Conservation (phyloP, 35 echinoderm and acorn worm genomes). For the Acanthaster planci region DNA sequence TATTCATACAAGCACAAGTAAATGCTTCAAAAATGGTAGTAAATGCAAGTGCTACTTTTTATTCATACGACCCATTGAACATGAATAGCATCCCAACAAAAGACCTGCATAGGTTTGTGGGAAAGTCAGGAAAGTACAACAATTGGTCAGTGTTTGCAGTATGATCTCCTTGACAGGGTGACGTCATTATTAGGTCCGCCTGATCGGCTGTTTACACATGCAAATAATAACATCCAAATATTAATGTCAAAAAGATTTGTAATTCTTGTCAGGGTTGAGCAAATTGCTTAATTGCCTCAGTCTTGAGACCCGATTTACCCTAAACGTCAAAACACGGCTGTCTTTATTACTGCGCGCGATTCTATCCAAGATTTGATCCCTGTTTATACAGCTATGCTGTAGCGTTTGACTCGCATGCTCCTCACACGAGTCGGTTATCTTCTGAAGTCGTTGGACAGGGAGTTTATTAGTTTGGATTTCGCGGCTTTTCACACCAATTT, state of each 20-base stretch:
- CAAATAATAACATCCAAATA: constrained; percentile 32
- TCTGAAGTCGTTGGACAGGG: not conserved
- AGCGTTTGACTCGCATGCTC: constrained; percentile 13
- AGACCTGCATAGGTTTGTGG: not conserved
- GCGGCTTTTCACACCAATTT: constrained; percentile 26
- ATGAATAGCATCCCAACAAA: too few relatives aligned
- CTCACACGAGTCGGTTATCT: not conserved
- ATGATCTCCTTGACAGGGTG: not conserved
- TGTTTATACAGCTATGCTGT: constrained; percentile 13
- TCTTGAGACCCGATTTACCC: not conserved
- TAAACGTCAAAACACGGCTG: constrained; percentile 22
- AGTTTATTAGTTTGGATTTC: constrained; percentile 32
- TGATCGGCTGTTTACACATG: constrained; percentile 18
- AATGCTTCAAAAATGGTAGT: too few relatives aligned
- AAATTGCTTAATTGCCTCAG: constrained; percentile 22
- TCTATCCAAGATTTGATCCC: not conserved
- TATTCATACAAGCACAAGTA: too few relatives aligned
- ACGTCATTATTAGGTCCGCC: not conserved
- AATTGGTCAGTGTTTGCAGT: not conserved
- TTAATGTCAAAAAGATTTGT: constrained; percentile 24
- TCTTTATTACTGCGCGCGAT: not conserved
- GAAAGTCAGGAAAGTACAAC: not conserved
- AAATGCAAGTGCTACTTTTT: too few relatives aligned
- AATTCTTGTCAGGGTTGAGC: constrained; percentile 7
- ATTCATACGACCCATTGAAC: too few relatives aligned